Evolutionary conservation across 35 echinoderm and acorn worm species (phyloP).

Genomic region (Heliocidaris tuberculata): DNA sequence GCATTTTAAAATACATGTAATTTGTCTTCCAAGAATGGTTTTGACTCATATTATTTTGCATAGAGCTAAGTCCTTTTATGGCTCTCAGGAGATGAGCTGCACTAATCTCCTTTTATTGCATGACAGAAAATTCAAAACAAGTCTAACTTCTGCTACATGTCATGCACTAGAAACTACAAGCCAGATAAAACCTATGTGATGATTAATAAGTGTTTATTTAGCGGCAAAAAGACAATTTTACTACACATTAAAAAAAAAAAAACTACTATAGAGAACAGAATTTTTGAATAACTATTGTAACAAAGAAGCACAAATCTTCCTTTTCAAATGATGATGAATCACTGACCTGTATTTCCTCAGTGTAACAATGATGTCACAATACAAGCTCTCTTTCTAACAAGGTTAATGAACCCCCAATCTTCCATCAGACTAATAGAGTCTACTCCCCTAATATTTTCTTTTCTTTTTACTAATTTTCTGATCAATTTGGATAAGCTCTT

Average conservation of each 20-base stretch:
- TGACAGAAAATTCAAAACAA: too few relatives aligned
- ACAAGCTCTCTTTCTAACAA: background rate
- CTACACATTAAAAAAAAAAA: background rate
- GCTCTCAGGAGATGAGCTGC: too few relatives aligned
- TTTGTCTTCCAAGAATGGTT: too few relatives aligned
- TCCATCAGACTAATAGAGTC: background rate
- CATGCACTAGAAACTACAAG: too few relatives aligned
- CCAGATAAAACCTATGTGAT: background rate
- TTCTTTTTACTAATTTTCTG: background rate
- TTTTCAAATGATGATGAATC: background rate
- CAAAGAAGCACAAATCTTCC: background rate
- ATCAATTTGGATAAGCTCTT: background rate
- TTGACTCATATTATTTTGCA: too few relatives aligned
- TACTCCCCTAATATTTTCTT: background rate
- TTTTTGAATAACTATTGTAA: background rate
- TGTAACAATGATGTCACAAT: background rate
- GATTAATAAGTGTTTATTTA: constrained; percentile 5
- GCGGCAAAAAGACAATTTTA: background rate
- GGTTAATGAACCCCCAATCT: background rate
- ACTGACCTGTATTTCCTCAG: background rate
- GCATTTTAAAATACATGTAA: too few relatives aligned
- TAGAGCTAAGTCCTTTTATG: too few relatives aligned
- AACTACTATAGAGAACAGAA: background rate
- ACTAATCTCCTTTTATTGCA: too few relatives aligned
- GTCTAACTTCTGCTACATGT: too few relatives aligned